Evolutionary conservation across 1,140 invertebrate genomes (phyloP), one percentile per base, ranked within the genome.

Genomic region (Oryzaephilus surinamensis): DNA sequence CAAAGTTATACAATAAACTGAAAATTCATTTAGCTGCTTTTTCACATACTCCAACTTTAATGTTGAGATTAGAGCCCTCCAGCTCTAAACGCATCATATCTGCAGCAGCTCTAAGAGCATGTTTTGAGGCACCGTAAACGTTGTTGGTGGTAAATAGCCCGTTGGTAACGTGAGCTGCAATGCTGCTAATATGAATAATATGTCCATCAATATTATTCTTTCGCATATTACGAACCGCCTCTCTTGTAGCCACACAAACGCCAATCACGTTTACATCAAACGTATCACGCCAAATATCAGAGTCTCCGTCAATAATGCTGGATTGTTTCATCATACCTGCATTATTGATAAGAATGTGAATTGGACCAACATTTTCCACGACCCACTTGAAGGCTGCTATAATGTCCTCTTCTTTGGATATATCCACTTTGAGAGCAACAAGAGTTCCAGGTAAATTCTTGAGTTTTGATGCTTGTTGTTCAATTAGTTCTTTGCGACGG

Each of bases 271-370:
- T 77, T 4, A 72, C 66, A 33, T 76, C 66, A 36, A 76, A 37
- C n/a, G 65, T 57, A 10, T 12, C 16, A 10, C 32, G 28, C 42
- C 43, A 44, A 6, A 41, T 33, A 13, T 38, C 43, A 4, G 39
- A 41, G 6, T 49, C 46, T 14, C 47, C 48, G 14, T 38, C 45
- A 23, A 54, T 51, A 3, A 52, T 36, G 1, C 52, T 33, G 8
- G 35, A 29, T 0, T 47, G 37, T 1, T 37, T 27, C 0, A 44
- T 37, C 3, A 47, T 19, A 7, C 76, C 79, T 0, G 81, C 79
- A 54, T 77, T 81, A 51, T 81, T 82, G 2, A 84, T 58, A 28
- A 79, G 63, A 2, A 84, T 64, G 53, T 79, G 71, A 6, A 79
- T 60, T 2, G 71, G 65, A 2, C 77, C 77, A 4, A 77, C 53